phyloP scores from a whole-genome alignment of 2,888 invertebrate genomes.

The Xylota segnis region DNA sequence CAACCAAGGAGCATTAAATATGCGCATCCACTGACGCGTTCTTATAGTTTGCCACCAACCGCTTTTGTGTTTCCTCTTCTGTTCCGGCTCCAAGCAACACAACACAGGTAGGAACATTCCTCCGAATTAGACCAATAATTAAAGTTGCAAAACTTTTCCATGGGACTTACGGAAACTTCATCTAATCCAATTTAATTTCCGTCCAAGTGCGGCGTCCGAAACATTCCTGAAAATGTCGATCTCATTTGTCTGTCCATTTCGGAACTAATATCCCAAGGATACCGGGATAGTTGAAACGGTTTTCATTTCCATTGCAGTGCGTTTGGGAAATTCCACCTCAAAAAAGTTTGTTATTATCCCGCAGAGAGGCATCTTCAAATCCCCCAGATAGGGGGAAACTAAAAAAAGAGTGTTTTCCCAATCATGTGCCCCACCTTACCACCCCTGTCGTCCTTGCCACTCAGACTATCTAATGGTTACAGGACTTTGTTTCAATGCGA shows the following conservation, averaged over 20 bases:
- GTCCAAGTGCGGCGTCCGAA: background rate
- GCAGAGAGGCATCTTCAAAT: conserved; percentile 1
- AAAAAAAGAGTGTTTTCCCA: background rate
- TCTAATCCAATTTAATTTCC: background rate
- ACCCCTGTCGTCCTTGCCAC: background rate
- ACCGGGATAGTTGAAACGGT: background rate
- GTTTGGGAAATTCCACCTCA: conserved; percentile 6
- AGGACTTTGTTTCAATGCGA: background rate
- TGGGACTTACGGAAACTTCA: background rate
- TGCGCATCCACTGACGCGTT: background rate
- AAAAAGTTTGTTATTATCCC: conserved; percentile 10
- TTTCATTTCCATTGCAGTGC: conserved; percentile 3
- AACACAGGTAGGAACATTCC: background rate
- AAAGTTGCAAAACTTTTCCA: background rate
- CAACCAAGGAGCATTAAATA: background rate
- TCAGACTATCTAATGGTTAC: background rate
- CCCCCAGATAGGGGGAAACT: background rate
- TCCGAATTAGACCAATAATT: background rate
- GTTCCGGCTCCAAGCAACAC: background rate
- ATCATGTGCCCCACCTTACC: conserved; percentile 2
- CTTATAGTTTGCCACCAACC: background rate
- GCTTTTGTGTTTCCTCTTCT: background rate
- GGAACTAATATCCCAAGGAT: background rate
- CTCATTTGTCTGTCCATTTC: too few relatives aligned
- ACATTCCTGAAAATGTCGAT: background rate